Percentiles rank a stretch among this genome's conserved stretches.
phyloP scores from a whole-genome alignment of 2,888 invertebrate species.

The Brachyopa scutellaris region DNA sequence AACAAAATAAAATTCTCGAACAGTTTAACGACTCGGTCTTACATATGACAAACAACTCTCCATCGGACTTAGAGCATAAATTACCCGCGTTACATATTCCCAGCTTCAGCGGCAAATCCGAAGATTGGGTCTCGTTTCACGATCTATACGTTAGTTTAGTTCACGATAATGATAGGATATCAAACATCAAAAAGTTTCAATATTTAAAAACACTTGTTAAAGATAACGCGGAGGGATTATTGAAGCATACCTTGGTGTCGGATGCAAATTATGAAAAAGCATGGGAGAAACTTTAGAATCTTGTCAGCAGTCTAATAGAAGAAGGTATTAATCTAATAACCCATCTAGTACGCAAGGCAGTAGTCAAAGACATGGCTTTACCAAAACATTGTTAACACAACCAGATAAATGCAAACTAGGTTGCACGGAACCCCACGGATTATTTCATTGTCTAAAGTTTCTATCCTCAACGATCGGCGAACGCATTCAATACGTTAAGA shows the following conservation, averaged over 20 bases:
- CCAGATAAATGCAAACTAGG: not conserved
- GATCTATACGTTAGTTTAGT: constrained; percentile 5
- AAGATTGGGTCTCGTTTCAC: constrained; percentile 8
- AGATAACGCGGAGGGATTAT: not conserved
- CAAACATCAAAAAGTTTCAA: not conserved
- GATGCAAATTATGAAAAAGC: not conserved
- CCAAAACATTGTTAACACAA: not conserved
- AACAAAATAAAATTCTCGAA: not conserved
- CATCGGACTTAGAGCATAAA: not conserved
- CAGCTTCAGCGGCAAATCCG: constrained; percentile 1
- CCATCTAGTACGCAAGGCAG: not conserved
- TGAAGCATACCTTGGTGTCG: not conserved
- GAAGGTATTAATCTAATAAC: not conserved
- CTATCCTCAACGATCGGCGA: not conserved
- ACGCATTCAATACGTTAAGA: not conserved
- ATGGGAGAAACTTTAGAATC: constrained; percentile 6
- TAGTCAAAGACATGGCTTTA: not conserved
- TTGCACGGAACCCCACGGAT: not conserved
- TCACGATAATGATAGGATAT: not conserved
- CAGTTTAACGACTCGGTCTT: not conserved
- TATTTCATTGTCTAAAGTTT: not conserved
- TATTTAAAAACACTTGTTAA: not conserved
- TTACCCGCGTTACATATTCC: not conserved
- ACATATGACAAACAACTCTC: not conserved
- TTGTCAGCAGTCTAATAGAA: not conserved